phyloP scores from a whole-genome alignment of 2,113 vertebrate genomes.

The Butastur rufipennis region DNA sequence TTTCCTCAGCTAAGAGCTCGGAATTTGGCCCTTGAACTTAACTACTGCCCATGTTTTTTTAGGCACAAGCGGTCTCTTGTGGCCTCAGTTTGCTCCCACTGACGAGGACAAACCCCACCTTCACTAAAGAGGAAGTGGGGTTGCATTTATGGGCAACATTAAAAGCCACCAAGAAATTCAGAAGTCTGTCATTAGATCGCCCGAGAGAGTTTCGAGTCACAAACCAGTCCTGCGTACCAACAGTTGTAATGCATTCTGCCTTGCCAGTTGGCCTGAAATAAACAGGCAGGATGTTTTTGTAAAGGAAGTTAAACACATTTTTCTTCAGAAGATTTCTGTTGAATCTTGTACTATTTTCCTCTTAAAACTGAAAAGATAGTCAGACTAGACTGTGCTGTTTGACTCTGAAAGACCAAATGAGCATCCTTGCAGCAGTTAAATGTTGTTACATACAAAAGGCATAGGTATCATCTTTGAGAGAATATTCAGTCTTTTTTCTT shows the following conservation, averaged over 20 bases:
- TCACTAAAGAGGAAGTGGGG: background rate
- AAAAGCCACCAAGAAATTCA: slow-evolving; percentile 37
- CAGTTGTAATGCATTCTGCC: background rate
- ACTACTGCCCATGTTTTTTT: slow-evolving; percentile 44
- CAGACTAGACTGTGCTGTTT: background rate
- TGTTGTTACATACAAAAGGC: background rate
- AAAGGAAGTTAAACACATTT: background rate
- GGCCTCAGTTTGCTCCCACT: slow-evolving; percentile 18
- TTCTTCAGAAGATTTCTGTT: background rate
- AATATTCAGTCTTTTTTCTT: background rate
- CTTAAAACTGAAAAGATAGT: background rate
- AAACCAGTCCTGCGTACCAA: background rate
- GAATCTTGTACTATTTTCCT: background rate
- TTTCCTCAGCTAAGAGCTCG: slow-evolving; percentile 53
- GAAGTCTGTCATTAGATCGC: background rate
- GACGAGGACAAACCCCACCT: slow-evolving; percentile 2
- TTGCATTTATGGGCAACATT: slow-evolving; percentile 19
- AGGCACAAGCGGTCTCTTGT: background rate
- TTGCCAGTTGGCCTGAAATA: background rate
- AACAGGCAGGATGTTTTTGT: background rate
- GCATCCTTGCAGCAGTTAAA: background rate
- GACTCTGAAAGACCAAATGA: background rate
- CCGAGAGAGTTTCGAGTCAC: background rate
- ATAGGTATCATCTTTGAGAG: background rate
- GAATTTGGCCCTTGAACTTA: slow-evolving; percentile 58